Base-by-base conservation (phyloP, 2,888 invertebrate genomes). In the Sympetrum striolatum region DNA sequence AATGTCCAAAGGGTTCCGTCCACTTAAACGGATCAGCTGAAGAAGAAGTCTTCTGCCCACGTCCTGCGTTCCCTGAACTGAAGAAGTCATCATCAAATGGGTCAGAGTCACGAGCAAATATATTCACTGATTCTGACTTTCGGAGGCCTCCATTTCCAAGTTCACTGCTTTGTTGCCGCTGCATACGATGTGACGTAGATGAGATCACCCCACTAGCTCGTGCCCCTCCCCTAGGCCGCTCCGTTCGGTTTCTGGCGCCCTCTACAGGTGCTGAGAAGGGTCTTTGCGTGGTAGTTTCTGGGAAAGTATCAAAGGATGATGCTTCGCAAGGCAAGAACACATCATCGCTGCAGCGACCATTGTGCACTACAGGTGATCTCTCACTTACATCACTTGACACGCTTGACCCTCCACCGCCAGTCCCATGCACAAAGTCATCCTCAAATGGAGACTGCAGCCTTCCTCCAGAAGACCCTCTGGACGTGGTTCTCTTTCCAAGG, bases 11-110 rank as follows among this genome's bases (percentile, higher is more conserved):
- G 12, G 79, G 48, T 12, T 90, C 90, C 0, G 90, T 81, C 90
- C 90, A 90, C 31, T 90, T 90, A 48, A 90, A 90, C 1, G 90
- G 64, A 25, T 90, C 90, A n/a, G 44, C n/a, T 22, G 44, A 73
- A 2, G 90, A 53, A 25, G 90, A 35, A 37, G 80, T 31, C 39
- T 31, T 37, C n/a, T 82, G 58, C 35, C 12, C n/a, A 14, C 73
- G 22, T 25, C 60, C 64, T 2, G 25, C 48, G 14, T 25, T 44
- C 12, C 92, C 93, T 90, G 93, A 96, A 93, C 98, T 98, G 94
- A 98, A 98, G 92, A 98, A 97, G 92, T 97, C 97, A 90, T 97
- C 97, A 92, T 98, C 98, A 93, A 98, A 98, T 1, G 98, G 98
- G 94, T 98, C 98, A 81, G 96, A 96, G 93, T 97, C 97, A 90